These are phyloP conservation scores for Barypeithes pellucidus DNA, from an alignment of 2,888 invertebrate species.

Conservation along the genomic window DNA sequence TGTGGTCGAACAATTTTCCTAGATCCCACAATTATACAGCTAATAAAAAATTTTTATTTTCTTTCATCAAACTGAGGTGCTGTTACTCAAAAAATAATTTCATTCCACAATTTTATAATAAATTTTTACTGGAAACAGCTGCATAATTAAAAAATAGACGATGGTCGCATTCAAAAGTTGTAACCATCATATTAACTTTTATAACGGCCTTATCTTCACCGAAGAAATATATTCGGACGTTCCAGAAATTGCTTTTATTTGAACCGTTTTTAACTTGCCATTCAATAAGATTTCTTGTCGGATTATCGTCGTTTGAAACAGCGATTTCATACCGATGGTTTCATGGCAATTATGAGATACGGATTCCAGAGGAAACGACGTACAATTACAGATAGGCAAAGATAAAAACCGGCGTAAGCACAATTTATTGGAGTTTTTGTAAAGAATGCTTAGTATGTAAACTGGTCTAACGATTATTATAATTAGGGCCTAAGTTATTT, in stretches of 20 bases:
- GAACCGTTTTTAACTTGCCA: constrained; percentile 39
- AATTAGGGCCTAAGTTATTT: constrained; percentile 3
- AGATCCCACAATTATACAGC: too few relatives aligned
- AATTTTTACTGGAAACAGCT: too few relatives aligned
- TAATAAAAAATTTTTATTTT: too few relatives aligned
- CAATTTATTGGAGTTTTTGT: constrained; percentile 32
- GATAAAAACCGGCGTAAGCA: constrained; percentile 42
- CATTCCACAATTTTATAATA: too few relatives aligned
- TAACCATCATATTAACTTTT: background rate
- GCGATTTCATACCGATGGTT: constrained; percentile 45
- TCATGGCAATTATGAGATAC: constrained; percentile 48
- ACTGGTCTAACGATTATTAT: constrained; percentile 18
- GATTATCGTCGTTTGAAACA: constrained; percentile 45
- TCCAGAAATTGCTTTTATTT: constrained; percentile 46
- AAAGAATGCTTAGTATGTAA: constrained; percentile 26
- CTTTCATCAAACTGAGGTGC: too few relatives aligned
- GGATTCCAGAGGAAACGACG: constrained; percentile 47
- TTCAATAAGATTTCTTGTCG: constrained; percentile 38
- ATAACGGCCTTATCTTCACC: constrained; percentile 23
- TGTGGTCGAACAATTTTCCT: too few relatives aligned
- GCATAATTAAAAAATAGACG: too few relatives aligned
- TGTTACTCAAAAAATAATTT: too few relatives aligned
- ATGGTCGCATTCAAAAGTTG: background rate
- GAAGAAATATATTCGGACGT: constrained; percentile 34
- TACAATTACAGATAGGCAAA: constrained; percentile 47